Base-by-base conservation (phyloP, 2,797 vertebrate genomes). In the Coluber constrictor region DNA sequence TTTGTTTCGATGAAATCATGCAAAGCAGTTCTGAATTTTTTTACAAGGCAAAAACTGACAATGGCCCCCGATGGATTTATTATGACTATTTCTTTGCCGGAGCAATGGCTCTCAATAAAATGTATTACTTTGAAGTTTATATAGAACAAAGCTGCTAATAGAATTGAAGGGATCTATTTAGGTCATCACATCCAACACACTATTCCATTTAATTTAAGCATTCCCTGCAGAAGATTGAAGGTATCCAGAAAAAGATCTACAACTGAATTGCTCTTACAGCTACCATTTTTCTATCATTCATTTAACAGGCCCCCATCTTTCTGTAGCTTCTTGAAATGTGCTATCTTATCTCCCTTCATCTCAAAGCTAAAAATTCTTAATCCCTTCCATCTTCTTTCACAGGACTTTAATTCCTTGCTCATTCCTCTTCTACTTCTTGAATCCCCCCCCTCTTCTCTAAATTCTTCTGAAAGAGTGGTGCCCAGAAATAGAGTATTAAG, bases 1-100 rank as follows among this genome's bases (percentile, higher is more conserved):
- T 10, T 51, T 90, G 90, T 91, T 37, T 87, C 89, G 90, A 32
- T 90, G 93, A 90, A 91, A 93, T 89, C 23, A 66, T 86, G 47
- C 89, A 51, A 87, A 5, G 16, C 91, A 91, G 9, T 56, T 3
- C 16, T 56, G n/a, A 86, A 4, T 60, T 20, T 61, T 0, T 15
- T 90, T 51, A 86, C n/a, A 88, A 11, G 93, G 94, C 87, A 92
- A 94, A 74, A 83, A 43, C 37, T 23, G 74, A 66, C 11, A 59
- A 4, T 90, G 7, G 37, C 32, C 79, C 47, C 47, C 18, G 29
- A 47, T 15, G 29, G 86, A 92, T 91, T 47, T 63, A 9, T 92
- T 94, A 92, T 1, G 3, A 16, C 10, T 1, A 0, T 15, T 87
- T 93, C 57, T 90, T 16, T 37, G 10, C 3, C 5, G 0, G 0